Evolutionary conservation across 2,888 invertebrate genomes (phyloP).

Genomic region (Philereme vetulata): DNA sequence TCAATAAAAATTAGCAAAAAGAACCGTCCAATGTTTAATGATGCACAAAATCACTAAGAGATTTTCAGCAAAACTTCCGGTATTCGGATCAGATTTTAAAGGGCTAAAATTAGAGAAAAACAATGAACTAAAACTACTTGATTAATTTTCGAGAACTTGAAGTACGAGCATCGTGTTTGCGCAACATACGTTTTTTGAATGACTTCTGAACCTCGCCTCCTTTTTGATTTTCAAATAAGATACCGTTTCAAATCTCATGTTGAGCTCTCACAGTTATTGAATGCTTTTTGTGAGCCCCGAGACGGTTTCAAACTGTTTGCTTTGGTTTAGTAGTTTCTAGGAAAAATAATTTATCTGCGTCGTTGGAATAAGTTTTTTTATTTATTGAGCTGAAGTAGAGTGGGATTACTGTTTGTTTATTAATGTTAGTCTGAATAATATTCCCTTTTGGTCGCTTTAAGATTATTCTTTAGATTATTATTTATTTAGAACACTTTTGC

Average conservation of each 20-base stretch:
- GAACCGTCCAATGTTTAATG: too few species aligned
- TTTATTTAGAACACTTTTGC: too few species aligned
- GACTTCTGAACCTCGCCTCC: constrained; percentile 47
- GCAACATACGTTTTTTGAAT: constrained; percentile 57
- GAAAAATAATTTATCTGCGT: constrained; percentile 26
- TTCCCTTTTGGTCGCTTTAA: background rate
- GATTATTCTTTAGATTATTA: too few species aligned
- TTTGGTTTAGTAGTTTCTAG: constrained; percentile 13
- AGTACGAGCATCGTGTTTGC: constrained; percentile 48
- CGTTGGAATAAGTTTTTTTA: constrained; percentile 13
- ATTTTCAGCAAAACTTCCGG: too few species aligned
- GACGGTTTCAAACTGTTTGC: constrained; percentile 25
- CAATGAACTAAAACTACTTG: too few species aligned
- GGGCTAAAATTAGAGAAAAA: too few species aligned
- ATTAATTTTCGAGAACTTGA: constrained; percentile 35
- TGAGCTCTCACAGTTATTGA: constrained; percentile 46
- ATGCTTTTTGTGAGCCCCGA: constrained; percentile 45
- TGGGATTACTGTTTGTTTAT: constrained; percentile 12
- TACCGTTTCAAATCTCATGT: constrained; percentile 64
- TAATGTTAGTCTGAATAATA: constrained; percentile 8
- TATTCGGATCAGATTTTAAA: too few species aligned
- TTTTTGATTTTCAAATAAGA: constrained; percentile 72
- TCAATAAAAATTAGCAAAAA: too few species aligned
- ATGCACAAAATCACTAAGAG: too few species aligned
- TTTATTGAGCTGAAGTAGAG: constrained; percentile 13